Percentiles rank a stretch among this genome's conserved stretches.
phyloP scores from a whole-genome alignment of 2,797 vertebrate species.

The Bradypus variegatus region DNA sequence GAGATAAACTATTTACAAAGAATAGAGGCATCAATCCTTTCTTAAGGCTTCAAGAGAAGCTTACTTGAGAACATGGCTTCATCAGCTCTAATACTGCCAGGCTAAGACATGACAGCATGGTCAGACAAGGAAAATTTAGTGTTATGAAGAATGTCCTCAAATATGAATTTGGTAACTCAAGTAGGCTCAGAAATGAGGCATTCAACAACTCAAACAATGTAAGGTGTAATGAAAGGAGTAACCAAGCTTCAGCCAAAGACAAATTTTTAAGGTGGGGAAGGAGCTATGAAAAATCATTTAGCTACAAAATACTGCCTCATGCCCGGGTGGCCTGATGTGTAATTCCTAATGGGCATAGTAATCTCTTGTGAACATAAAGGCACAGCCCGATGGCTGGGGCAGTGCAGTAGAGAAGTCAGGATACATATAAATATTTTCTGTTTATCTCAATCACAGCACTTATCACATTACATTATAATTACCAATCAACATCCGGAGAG shows the following conservation, averaged over 20 bases:
- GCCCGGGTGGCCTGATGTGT: too few species aligned
- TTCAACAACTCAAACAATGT: neutral
- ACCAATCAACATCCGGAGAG: neutral
- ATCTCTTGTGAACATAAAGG: neutral
- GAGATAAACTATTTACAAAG: neutral
- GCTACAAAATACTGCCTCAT: neutral
- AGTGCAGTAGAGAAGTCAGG: neutral
- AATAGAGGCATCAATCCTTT: neutral
- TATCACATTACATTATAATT: too few species aligned
- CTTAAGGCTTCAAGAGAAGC: neutral
- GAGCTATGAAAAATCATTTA: neutral
- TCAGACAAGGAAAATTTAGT: slow-evolving; percentile 9
- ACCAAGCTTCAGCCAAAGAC: neutral
- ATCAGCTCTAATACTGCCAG: neutral
- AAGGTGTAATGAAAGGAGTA: neutral
- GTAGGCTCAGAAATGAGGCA: neutral
- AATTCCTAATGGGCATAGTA: neutral
- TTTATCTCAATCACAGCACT: too few species aligned
- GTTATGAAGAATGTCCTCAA: neutral
- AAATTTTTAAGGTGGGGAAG: neutral
- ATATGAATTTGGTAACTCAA: slow-evolving; percentile 5
- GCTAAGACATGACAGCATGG: neutral
- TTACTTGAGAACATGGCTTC: neutral
- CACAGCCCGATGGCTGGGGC: neutral
- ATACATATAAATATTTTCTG: neutral